A percentile compares a stretch with the other conserved stretches of the same genome.
Evolutionary conservation across 2,797 vertebrate genomes (phyloP).

Genomic region (Rhabdophis nuchalis): DNA sequence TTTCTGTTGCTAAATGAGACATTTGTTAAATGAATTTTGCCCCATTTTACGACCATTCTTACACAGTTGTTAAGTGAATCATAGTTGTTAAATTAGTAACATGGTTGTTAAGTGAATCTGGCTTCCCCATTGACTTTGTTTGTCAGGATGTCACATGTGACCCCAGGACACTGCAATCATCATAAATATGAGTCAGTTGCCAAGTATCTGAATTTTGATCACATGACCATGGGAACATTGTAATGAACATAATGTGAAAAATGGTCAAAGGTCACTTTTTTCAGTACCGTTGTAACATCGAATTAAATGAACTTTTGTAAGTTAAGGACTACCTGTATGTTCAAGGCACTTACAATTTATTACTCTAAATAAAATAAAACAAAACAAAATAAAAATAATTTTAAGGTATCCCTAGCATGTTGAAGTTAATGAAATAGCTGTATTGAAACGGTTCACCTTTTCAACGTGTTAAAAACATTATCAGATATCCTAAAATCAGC

Average conservation of each 20-base stretch:
- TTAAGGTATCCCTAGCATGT: background rate
- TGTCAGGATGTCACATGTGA: background rate
- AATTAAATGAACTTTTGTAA: background rate
- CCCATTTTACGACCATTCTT: background rate
- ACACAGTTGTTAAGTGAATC: background rate
- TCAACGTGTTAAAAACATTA: background rate
- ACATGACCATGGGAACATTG: background rate
- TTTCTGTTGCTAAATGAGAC: background rate
- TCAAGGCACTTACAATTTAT: background rate
- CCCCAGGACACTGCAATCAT: background rate
- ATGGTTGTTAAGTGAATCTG: background rate
- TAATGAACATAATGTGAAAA: background rate
- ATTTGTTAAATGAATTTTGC: background rate
- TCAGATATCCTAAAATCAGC: background rate
- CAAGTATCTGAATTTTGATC: background rate
- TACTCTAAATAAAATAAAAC: background rate
- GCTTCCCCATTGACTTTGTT: background rate
- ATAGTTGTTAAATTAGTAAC: background rate
- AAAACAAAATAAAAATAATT: background rate
- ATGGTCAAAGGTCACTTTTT: background rate
- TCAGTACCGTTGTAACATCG: background rate
- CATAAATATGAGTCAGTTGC: background rate
- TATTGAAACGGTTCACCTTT: background rate
- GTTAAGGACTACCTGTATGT: background rate
- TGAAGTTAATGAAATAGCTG: background rate